Conservation (phyloP, 2,113 vertebrate genomes). For the Etheostoma cragini region DNA sequence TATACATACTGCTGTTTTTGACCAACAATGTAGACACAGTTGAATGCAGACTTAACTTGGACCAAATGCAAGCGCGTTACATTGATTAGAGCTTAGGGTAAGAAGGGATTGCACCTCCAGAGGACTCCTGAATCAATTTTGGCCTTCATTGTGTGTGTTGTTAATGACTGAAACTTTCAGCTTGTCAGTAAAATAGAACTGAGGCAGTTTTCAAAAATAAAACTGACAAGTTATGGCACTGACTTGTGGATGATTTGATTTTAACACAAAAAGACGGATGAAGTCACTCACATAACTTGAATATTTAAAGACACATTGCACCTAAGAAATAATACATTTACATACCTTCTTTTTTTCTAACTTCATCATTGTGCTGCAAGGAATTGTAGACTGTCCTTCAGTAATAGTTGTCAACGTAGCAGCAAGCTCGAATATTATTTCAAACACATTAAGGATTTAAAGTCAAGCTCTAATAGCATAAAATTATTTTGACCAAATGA, state of each 20-base stretch:
- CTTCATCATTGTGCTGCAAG: background rate
- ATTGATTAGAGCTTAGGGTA: slow-evolving; percentile 65
- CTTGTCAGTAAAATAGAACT: background rate
- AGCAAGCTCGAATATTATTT: background rate
- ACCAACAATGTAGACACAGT: background rate
- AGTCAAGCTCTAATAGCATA: background rate
- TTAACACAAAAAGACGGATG: background rate
- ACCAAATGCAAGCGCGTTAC: slow-evolving; percentile 27
- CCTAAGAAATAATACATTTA: background rate
- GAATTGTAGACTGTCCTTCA: background rate
- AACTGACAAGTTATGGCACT: background rate
- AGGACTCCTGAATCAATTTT: slow-evolving; percentile 59
- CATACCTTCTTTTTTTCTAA: background rate
- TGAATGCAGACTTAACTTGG: slow-evolving; percentile 21
- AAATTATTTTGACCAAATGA: background rate
- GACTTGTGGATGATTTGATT: background rate
- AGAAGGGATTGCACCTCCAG: slow-evolving; percentile 65
- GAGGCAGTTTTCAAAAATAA: background rate
- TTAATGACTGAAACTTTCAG: slow-evolving; percentile 62
- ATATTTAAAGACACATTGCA: background rate
- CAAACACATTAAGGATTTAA: background rate
- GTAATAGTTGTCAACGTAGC: background rate
- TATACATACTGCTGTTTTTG: background rate
- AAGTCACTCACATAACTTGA: background rate
- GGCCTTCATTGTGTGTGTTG: slow-evolving; percentile 39